Base-by-base conservation (phyloP, 2,888 invertebrate species). In the Sinhomidia bicolor region DNA sequence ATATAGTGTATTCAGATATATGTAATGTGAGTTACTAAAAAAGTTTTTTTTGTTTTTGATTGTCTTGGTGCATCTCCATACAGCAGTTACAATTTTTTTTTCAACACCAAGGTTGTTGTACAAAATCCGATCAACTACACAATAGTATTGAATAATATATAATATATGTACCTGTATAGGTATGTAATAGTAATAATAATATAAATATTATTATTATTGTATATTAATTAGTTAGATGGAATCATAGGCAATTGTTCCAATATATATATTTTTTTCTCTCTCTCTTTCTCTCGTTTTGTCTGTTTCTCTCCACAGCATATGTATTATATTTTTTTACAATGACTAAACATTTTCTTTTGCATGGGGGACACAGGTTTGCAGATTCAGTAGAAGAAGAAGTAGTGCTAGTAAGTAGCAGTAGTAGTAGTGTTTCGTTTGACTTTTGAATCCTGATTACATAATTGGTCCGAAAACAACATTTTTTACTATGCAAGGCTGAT, bases 1-100 rank as follows among this genome's bases (percentile, higher is more conserved):
- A 44, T 51, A 51, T 57, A 57, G 57, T 57, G 10, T 78, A 60
- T n/a, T n/a, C n/a, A n/a, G n/a, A n/a, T n/a, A n/a, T n/a, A n/a
- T n/a, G 51, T 84, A 71, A 74, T 60, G 60, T 82, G 88, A 87
- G 87, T 87, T 81, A 80, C 76, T 80, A 80, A 68, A 68, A 78
- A 65, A 57, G 26, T 80, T 78, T 44, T 78, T 76, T 47, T 71
- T 47, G 65, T 87, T 86, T 57, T 74, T 88, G 88, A 88, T 88
- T 88, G 88, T 88, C 88, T 88, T 88, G 88, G 88, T 88, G 88
- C 88, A 88, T 88, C 82, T 88, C 88, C 88, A 76, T 57, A 80
- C 47, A 74, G 51, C 74, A 74, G 81, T 76, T 81, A 88, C 65
- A 88, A 57, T 86, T 79, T 81, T 78, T 36, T 60, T 79, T 20